Conservation (phyloP, 2,797 vertebrate species). For the Linurgus olivaceus region DNA sequence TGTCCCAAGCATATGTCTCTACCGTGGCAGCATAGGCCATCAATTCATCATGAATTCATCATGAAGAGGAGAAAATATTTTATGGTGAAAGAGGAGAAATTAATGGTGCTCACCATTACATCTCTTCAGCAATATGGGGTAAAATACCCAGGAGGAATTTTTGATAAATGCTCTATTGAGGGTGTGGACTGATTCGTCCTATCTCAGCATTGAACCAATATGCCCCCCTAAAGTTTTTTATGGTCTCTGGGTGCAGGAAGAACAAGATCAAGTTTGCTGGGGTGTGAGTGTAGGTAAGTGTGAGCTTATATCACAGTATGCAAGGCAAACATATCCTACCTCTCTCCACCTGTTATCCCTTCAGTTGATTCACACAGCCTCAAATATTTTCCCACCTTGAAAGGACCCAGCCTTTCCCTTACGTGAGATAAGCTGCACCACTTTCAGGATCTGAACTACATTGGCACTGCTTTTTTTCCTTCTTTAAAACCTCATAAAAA, state of each 20-base stretch:
- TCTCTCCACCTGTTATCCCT: background rate
- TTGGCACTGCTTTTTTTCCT: background rate
- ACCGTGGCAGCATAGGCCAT: background rate
- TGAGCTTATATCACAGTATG: background rate
- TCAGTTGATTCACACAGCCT: background rate
- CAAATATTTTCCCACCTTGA: conserved; percentile 1
- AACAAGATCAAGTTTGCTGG: background rate
- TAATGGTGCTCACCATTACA: background rate
- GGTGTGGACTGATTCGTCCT: background rate
- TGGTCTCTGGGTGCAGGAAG: background rate
- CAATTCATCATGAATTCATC: background rate
- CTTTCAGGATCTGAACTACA: background rate
- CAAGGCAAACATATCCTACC: background rate
- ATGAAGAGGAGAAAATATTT: background rate
- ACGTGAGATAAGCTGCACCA: background rate
- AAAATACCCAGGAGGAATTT: background rate
- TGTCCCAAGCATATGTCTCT: background rate
- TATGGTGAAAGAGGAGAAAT: background rate
- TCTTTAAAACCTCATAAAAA: conserved; percentile 30
- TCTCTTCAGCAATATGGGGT: background rate
- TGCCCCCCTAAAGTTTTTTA: background rate
- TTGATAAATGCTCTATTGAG: background rate
- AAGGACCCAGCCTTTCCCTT: background rate
- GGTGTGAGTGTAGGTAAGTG: background rate
- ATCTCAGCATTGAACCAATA: background rate